Base-by-base conservation (phyloP, 2,113 vertebrate genomes). In the Epinephelus fuscoguttatus region DNA sequence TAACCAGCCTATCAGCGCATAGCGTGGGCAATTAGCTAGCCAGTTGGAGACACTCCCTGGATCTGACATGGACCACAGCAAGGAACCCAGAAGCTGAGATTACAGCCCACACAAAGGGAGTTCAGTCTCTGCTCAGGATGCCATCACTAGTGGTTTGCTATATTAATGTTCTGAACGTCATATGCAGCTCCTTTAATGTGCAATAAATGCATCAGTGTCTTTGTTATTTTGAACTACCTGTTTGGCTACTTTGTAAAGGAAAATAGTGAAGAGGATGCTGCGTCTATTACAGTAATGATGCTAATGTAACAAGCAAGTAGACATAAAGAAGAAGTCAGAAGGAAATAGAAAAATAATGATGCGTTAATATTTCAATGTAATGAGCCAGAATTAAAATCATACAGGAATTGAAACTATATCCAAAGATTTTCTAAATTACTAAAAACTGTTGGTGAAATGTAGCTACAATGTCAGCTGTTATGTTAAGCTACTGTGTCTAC, bases 331-430 rank as follows among this genome's bases (percentile, higher is more conserved):
- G 17, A 64, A 21, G 37, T 63, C 17, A 17, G 45, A 27, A 13
- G 37, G 21, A 78, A 30, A 30, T 14, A 56, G 7, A 69, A 71
- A 68, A 56, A 57, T 21, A 60, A 60, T 63, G 25, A 62, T 37
- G 17, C 56, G 66, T 70, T 57, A 15, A 59, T 27, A 76, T 62
- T 70, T 30, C 53, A 37, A 42, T 37, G 6, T 33, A 21, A 3
- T 6, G 2, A 33, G 49, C 15, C 4, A 0, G 30, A 64, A 19
- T 0, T 19, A 33, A 61, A 64, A 23, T 27, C 3, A 47, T 15
- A 45, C 17, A 18, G 23, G 7, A 21, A 56, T 57, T 0, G 33
- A 55, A 66, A 56, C 42, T 57, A 17, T 1, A 53, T 19, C 3
- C 0, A 14, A 3, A 52, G 23, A 72, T 47, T 33, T 45, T 50